A percentile compares a stretch with the other conserved stretches of the same genome.
Conservation (phyloP, 2,113 vertebrate genomes). For the Lota lota region DNA sequence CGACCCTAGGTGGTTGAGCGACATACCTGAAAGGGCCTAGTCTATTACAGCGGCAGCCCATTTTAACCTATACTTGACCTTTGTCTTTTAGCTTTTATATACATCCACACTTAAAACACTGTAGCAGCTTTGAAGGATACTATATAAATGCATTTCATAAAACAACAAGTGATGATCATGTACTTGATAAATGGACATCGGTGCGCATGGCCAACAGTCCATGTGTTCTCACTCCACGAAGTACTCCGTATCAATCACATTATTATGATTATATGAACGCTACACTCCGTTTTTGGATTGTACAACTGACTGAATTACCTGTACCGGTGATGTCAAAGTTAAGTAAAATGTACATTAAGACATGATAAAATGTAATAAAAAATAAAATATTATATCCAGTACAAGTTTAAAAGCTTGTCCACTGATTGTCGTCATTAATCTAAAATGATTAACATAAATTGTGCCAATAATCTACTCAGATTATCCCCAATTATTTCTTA, state of each 20-base stretch:
- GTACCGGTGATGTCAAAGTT: slow-evolving; percentile 10
- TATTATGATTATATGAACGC: slow-evolving; percentile 12
- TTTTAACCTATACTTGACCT: no score
- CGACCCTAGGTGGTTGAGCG: no score
- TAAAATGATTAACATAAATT: slow-evolving; percentile 21
- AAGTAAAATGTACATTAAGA: not conserved
- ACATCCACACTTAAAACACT: slow-evolving; percentile 5
- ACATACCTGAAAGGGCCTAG: no score
- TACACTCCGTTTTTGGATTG: slow-evolving; percentile 21
- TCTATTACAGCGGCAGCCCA: no score
- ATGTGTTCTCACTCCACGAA: not conserved
- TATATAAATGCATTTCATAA: slow-evolving; percentile 6
- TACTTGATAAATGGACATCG: slow-evolving; percentile 4
- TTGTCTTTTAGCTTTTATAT: not conserved
- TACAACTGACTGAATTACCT: slow-evolving; percentile 14
- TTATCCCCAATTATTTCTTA: not conserved
- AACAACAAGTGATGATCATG: slow-evolving; percentile 8
- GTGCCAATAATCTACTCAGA: not conserved
- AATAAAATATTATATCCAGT: slow-evolving; percentile 11
- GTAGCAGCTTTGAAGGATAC: slow-evolving; percentile 19
- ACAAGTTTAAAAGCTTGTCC: slow-evolving; percentile 20
- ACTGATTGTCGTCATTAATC: slow-evolving; percentile 45
- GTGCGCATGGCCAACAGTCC: slow-evolving; percentile 21
- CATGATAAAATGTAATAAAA: slow-evolving; percentile 14
- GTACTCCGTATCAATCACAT: slow-evolving; percentile 10